A percentile compares a stretch with the other conserved stretches of the same genome.
phyloP scores from a whole-genome alignment of 2,113 vertebrate species.

The Mobula hypostoma region DNA sequence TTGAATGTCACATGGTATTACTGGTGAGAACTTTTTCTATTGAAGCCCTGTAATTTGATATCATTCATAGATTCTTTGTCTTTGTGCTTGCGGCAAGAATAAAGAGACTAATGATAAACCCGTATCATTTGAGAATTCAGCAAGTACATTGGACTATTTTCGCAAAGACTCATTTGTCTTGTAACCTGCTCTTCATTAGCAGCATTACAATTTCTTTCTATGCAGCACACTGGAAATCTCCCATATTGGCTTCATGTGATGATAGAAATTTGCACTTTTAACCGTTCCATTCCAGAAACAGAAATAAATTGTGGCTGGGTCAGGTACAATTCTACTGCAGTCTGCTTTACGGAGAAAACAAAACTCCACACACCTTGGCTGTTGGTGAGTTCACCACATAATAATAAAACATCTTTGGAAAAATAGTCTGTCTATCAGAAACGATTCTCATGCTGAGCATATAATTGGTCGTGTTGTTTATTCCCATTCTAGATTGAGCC shows the following conservation, averaged over 20 bases:
- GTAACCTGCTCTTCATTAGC: not conserved
- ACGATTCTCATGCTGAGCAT: not conserved
- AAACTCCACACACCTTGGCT: not conserved
- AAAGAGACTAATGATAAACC: not conserved
- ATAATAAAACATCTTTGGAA: constrained; percentile 9
- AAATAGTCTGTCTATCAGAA: not conserved
- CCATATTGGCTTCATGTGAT: not conserved
- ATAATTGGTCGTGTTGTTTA: constrained; percentile 16
- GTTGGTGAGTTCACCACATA: constrained; percentile 17
- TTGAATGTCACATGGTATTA: not conserved
- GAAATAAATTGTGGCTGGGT: not conserved
- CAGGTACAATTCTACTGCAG: not conserved
- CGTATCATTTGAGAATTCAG: not conserved
- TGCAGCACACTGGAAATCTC: not conserved
- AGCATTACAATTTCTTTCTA: constrained; percentile 1
- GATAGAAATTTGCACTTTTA: not conserved
- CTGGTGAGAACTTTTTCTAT: not conserved
- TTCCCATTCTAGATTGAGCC: not conserved
- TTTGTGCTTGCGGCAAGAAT: not conserved
- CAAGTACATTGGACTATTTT: not conserved
- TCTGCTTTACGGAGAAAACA: not conserved
- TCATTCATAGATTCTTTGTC: constrained; percentile 20
- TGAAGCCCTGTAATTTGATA: not conserved
- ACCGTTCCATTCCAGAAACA: not conserved
- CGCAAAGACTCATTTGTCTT: not conserved